phyloP scores from a whole-genome alignment of 1,140 invertebrate genomes.

The Drosophila nigromelanica region DNA sequence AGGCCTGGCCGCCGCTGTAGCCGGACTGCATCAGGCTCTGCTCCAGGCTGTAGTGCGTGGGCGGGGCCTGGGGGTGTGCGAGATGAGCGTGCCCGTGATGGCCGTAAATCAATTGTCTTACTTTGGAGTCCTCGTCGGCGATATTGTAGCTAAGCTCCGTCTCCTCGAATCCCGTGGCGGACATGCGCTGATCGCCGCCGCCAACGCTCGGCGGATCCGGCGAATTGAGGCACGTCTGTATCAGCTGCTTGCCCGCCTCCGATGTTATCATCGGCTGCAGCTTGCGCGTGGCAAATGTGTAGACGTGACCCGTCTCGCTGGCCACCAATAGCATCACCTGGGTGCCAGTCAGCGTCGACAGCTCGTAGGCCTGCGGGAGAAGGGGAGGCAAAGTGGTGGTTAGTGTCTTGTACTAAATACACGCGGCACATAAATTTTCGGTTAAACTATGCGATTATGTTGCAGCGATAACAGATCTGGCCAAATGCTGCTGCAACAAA shows the following conservation, averaged over 20 bases:
- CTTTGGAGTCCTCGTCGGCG: slow-evolving; percentile 96
- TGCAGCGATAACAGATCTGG: slow-evolving; percentile 54
- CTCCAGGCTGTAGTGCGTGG: slow-evolving; percentile 81
- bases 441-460: slow-evolving; percentile 75
- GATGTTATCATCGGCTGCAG: slow-evolving; percentile 99
- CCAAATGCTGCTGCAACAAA: slow-evolving; percentile 16
- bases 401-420: slow-evolving; percentile 54
- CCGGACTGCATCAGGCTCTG: slow-evolving; percentile 83
- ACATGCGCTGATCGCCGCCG: slow-evolving; percentile 96
- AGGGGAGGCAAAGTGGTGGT: slow-evolving; percentile 11
- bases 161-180: slow-evolving; percentile 98
- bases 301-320: slow-evolving; percentile 98
- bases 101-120: slow-evolving; percentile 96
- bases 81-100: slow-evolving; percentile 87
- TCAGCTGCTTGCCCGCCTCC: slow-evolving; percentile 98
- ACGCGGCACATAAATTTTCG: slow-evolving; percentile 71
- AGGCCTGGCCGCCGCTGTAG: slow-evolving; percentile 85
- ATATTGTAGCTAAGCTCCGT: slow-evolving; percentile 99
- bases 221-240: slow-evolving; percentile 99
- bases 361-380: slow-evolving; percentile 95
- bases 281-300: slow-evolving; percentile 99
- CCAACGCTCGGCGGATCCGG: slow-evolving; percentile 93
- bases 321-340: slow-evolving; percentile 99
- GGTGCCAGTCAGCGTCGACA: slow-evolving; percentile 99
- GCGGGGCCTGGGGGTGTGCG: slow-evolving; percentile 79